Evolutionary conservation across 2,113 vertebrate genomes (phyloP).

Genomic region (Gymnogyps californianus): DNA sequence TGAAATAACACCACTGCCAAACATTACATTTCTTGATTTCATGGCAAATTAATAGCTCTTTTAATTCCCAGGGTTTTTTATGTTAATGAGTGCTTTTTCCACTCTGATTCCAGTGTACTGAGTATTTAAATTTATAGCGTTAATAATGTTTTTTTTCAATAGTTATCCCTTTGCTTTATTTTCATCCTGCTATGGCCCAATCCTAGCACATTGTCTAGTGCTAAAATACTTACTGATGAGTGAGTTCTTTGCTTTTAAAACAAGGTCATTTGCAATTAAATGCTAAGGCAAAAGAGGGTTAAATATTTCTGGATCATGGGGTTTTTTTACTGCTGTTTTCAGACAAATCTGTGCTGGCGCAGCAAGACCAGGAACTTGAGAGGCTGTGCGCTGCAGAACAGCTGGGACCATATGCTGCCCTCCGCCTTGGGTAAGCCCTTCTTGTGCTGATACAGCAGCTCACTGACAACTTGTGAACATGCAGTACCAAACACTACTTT

Average conservation of each 20-base stretch:
- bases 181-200: neutral
- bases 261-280: neutral
- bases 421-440: neutral
- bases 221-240: neutral
- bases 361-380: neutral
- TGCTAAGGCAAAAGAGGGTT: neutral
- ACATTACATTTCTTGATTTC: neutral
- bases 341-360: neutral
- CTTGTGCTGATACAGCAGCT: neutral
- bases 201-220: neutral
- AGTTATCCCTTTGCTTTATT: neutral
- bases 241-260: neutral
- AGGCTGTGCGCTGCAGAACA: accelerated
- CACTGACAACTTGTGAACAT: neutral
- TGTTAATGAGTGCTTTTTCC: neutral
- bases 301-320: neutral
- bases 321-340: neutral
- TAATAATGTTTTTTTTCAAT: neutral
- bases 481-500: neutral
- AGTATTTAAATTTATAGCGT: neutral
- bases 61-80: neutral
- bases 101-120: neutral
- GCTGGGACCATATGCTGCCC: neutral
- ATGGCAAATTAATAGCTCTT: neutral
- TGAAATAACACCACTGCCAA: neutral